Evolutionary conservation across 2,797 vertebrate genomes (phyloP).

Genomic region (Nyctalus aviator): DNA sequence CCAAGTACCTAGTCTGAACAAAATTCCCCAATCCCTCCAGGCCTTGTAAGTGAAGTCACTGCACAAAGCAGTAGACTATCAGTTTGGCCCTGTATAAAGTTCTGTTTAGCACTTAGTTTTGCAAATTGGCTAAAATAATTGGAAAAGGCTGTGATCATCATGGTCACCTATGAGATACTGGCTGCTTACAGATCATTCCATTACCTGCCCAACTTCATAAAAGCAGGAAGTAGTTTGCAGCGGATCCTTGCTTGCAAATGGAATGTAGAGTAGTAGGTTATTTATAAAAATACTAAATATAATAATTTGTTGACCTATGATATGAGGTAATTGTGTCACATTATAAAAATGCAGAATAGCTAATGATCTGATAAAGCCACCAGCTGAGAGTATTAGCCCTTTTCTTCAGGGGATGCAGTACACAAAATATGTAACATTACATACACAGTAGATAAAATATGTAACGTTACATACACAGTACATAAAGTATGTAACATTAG

Average conservation of each 20-base stretch:
- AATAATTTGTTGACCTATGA: neutral
- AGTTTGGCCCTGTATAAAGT: neutral
- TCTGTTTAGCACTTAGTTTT: neutral
- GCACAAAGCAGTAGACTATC: neutral
- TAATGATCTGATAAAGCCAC: neutral
- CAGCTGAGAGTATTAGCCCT: slow-evolving; percentile 9
- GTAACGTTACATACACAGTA: too few relatives aligned
- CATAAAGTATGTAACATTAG: neutral
- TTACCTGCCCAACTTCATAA: neutral
- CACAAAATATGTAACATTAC: neutral
- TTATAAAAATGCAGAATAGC: neutral
- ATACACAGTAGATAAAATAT: neutral
- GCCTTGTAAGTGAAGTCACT: neutral
- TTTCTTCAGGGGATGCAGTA: neutral
- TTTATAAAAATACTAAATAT: neutral
- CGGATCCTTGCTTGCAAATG: neutral
- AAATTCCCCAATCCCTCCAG: neutral
- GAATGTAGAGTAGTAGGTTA: neutral
- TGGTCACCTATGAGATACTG: neutral
- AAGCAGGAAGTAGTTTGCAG: neutral
- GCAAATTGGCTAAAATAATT: neutral
- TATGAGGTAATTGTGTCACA: neutral
- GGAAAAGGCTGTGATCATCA: neutral
- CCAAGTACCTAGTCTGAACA: neutral
- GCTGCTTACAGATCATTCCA: neutral